Conservation (phyloP, 2,113 vertebrate species). For the Coturnix japonica region DNA sequence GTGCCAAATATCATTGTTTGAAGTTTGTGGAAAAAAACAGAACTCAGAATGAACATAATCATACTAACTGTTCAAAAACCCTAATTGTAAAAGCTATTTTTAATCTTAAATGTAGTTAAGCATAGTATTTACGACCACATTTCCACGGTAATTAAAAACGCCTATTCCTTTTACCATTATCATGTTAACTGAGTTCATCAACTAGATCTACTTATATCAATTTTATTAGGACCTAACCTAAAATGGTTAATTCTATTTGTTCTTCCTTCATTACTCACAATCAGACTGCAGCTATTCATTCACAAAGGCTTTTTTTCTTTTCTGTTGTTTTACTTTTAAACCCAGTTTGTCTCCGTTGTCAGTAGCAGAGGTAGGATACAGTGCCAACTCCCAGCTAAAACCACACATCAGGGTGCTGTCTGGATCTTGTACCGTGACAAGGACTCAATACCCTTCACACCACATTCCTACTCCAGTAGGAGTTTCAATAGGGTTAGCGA, state of each 20-base stretch:
- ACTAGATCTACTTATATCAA: neutral
- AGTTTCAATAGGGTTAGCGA: neutral
- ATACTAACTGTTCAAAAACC: neutral
- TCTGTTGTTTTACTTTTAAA: neutral
- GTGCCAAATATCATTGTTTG: neutral
- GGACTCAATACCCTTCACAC: neutral
- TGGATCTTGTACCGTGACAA: neutral
- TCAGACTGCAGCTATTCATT: neutral
- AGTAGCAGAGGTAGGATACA: neutral
- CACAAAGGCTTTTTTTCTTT: neutral
- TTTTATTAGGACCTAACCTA: neutral
- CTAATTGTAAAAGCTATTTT: conserved; percentile 23
- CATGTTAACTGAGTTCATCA: conserved; percentile 17
- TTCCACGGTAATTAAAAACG: conserved; percentile 5
- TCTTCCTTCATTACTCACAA: neutral
- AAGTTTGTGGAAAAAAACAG: neutral
- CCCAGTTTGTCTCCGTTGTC: neutral
- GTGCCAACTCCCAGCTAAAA: neutral
- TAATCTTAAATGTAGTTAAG: neutral
- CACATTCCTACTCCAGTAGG: rapidly evolving
- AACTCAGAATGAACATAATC: neutral
- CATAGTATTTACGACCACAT: conserved; percentile 7
- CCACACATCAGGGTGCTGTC: neutral
- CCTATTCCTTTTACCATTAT: conserved; percentile 11
- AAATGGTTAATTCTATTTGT: neutral